Evolutionary conservation across 2,797 vertebrate genomes (phyloP).

Genomic region (Sus cebifrons): DNA sequence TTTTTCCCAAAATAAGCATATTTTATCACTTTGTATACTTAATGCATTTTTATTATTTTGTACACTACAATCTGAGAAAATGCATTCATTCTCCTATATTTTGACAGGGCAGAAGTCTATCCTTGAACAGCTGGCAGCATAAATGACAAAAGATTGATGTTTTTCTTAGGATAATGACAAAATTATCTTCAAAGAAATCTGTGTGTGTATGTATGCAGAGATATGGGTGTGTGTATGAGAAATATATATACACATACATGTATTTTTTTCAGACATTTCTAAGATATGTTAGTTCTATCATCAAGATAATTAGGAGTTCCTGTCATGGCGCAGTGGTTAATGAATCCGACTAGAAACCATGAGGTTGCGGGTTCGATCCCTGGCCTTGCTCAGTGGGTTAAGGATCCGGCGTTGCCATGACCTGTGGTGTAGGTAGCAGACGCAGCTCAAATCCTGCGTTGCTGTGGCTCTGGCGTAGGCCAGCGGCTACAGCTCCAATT

Average conservation of each 20-base stretch:
- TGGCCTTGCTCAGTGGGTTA: too few species aligned
- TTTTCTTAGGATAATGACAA: not conserved
- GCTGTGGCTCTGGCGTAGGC: too few species aligned
- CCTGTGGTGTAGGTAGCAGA: too few species aligned
- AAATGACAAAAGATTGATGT: not conserved
- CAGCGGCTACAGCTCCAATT: too few species aligned
- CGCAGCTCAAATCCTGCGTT: too few species aligned
- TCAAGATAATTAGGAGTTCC: not conserved
- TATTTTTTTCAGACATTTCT: constrained; percentile 21
- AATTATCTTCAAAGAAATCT: constrained; percentile 53
- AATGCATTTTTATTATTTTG: constrained; percentile 27
- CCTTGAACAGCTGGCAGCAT: not conserved
- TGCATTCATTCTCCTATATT: not conserved
- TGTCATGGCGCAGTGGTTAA: too few species aligned
- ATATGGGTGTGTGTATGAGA: not conserved
- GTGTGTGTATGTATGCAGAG: not conserved
- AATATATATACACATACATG: not conserved
- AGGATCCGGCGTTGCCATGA: too few species aligned
- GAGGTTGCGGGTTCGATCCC: too few species aligned
- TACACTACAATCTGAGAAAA: constrained; percentile 31
- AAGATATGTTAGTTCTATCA: not conserved
- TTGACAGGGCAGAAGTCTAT: constrained; percentile 1
- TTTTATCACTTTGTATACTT: not conserved
- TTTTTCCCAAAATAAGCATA: not conserved
- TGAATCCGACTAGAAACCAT: too few species aligned